Evolutionary conservation across 2,113 vertebrate genomes (phyloP).

Genomic region (Rattus rattus): DNA sequence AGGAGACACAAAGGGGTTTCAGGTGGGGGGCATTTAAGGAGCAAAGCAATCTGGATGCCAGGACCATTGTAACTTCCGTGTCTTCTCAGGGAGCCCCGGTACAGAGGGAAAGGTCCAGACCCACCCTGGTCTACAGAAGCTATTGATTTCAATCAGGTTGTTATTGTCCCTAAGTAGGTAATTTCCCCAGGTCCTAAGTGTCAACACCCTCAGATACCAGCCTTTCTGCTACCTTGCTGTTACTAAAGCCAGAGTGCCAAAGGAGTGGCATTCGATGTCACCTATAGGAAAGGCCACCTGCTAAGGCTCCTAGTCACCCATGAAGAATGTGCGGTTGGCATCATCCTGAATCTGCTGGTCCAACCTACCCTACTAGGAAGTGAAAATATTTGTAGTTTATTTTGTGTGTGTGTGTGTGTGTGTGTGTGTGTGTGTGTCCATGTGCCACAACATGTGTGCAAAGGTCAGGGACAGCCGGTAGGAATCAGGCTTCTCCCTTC

Average conservation of each 20-base stretch:
- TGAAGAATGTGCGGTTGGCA: not conserved
- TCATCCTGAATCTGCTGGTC: not conserved
- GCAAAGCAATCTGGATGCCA: not conserved
- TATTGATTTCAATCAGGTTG: not conserved
- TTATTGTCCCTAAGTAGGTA: accelerated
- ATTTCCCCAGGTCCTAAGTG: not conserved
- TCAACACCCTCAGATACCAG: not conserved
- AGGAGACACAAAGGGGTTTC: not conserved
- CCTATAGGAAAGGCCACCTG: not conserved
- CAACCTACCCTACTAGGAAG: not conserved
- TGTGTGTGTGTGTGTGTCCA: not conserved
- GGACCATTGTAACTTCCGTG: not conserved
- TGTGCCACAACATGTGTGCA: not conserved
- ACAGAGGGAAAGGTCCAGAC: not conserved
- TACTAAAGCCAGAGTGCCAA: not conserved
- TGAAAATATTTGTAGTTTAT: not conserved
- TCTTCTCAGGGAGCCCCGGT: not conserved
- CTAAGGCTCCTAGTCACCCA: not conserved
- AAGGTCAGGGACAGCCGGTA: not conserved
- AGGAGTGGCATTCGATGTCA: not conserved
- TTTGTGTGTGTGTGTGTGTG: not conserved
- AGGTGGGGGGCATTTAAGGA: not conserved
- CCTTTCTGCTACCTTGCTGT: not conserved
- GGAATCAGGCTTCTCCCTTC: not conserved
- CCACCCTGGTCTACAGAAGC: not conserved